Conservation (phyloP, 2,113 vertebrate species). For the Lota lota region DNA sequence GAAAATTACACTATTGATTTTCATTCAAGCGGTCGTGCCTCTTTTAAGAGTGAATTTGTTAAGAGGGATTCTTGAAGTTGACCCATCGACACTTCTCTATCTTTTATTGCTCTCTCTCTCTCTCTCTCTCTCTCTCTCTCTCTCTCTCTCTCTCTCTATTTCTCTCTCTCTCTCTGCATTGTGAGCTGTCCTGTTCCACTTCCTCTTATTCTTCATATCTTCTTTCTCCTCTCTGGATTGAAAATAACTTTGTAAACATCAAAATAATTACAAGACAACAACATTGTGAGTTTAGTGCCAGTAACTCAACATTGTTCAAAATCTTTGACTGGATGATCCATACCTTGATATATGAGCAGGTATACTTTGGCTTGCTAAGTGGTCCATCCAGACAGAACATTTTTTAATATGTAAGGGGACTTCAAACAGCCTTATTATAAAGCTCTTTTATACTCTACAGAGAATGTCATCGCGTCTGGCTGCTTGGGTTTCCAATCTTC, state of each 20-base stretch:
- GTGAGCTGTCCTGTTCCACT: neutral
- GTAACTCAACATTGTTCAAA: no score
- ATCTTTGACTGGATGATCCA: no score
- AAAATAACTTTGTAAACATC: neutral
- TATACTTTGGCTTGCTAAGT: no score
- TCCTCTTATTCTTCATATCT: neutral
- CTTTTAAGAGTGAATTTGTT: constrained; percentile 54
- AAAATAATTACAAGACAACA: no score
- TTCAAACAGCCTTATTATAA: constrained; percentile 25
- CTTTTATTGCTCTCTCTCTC: neutral
- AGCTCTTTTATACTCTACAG: constrained; percentile 24
- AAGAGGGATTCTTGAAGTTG: constrained; percentile 45
- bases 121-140: neutral
- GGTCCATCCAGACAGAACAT: neutral
- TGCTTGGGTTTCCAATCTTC: constrained; percentile 55
- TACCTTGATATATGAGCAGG: no score
- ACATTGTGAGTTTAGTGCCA: no score
- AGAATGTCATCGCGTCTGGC: constrained; percentile 30
- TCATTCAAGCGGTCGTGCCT: constrained; percentile 48
- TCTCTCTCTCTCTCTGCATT: neutral
- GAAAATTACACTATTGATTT: constrained; percentile 80
- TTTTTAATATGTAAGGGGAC: neutral
- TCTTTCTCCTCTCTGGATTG: neutral
- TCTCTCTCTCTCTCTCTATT: neutral
- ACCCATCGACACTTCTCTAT: constrained; percentile 21